A percentile compares a stretch with the other conserved stretches of the same genome.
phyloP scores from a whole-genome alignment of 1,140 invertebrate species.

The Eufriesea mexicana region DNA sequence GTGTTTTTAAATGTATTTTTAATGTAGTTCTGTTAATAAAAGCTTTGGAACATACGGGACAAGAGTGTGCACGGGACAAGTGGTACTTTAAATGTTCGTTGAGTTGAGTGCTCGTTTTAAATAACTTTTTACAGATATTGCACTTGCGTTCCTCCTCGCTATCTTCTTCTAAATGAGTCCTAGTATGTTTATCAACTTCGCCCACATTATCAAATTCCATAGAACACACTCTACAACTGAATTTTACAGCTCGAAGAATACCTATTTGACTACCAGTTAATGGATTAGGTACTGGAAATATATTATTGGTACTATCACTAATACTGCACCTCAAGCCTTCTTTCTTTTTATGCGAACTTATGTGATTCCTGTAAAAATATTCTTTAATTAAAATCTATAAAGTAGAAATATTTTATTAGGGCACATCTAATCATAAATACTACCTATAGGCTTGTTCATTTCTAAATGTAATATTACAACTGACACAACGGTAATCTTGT shows the following conservation, averaged over 20 bases:
- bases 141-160: constrained; percentile 61
- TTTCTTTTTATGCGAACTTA: constrained; percentile 62
- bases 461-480: constrained; percentile 68
- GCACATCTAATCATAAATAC: background rate
- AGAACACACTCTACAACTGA: constrained; percentile 71
- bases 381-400: background rate
- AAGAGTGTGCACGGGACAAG: constrained; percentile 63
- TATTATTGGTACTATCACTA: constrained; percentile 41
- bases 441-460: constrained; percentile 71
- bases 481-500: constrained; percentile 54
- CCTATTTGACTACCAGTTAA: constrained; percentile 65
- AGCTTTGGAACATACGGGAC: constrained; percentile 71
- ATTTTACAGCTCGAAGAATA: constrained; percentile 68
- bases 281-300: constrained; percentile 58
- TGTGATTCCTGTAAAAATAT: constrained; percentile 66
- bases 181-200: constrained; percentile 73
- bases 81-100: constrained; percentile 71
- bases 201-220: constrained; percentile 69
- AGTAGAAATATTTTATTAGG: background rate
- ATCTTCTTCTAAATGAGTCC: constrained; percentile 63
- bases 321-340: constrained; percentile 53
- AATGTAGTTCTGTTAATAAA: constrained; percentile 73
- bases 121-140: constrained; percentile 70
- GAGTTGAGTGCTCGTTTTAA: constrained; percentile 50
- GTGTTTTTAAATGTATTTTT: constrained; percentile 71